These are phyloP conservation scores for Silurus asotus DNA, from an alignment of 2,113 vertebrate species.

Conservation along the genomic window DNA sequence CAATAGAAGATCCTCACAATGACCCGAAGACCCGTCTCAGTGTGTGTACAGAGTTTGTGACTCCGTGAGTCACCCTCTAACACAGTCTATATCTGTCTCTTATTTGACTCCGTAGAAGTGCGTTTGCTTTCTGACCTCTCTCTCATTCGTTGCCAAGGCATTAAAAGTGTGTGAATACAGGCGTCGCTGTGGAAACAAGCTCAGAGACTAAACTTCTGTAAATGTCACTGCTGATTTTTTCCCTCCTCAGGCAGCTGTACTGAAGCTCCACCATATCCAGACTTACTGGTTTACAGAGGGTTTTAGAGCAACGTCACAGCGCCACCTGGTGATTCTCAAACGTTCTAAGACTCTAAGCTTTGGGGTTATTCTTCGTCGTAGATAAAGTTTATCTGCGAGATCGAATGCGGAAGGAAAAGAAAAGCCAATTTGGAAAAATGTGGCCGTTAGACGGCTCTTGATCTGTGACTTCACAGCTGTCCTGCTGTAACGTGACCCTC, in stretches of 20 bases:
- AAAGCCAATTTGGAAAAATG: neutral
- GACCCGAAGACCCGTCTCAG: neutral
- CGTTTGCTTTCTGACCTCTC: conserved; percentile 59
- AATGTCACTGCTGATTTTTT: conserved; percentile 31
- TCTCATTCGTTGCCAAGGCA: conserved; percentile 67
- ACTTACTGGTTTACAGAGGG: neutral
- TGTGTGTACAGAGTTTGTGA: conserved; percentile 2
- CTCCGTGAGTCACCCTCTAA: neutral
- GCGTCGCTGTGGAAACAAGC: conserved; percentile 67
- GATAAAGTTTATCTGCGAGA: conserved; percentile 15
- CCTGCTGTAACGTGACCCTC: conserved; percentile 3
- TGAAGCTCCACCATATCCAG: neutral
- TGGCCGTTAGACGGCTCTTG: conserved; percentile 3
- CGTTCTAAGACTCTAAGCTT: neutral
- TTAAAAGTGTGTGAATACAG: conserved; percentile 57
- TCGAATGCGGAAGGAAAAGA: conserved; percentile 8
- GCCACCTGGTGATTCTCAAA: conserved; percentile 16
- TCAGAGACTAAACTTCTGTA: conserved; percentile 35
- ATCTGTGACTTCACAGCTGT: conserved; percentile 18
- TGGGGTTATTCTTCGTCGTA: neutral
- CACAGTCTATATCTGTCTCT: conserved; percentile 4
- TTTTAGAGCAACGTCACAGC: conserved; percentile 1
- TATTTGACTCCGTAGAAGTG: neutral
- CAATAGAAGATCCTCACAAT: neutral
- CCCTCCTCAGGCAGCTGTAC: neutral